Evolutionary conservation across 2,113 vertebrate genomes (phyloP).

Genomic region (Protobothrops mucrosquamatus): DNA sequence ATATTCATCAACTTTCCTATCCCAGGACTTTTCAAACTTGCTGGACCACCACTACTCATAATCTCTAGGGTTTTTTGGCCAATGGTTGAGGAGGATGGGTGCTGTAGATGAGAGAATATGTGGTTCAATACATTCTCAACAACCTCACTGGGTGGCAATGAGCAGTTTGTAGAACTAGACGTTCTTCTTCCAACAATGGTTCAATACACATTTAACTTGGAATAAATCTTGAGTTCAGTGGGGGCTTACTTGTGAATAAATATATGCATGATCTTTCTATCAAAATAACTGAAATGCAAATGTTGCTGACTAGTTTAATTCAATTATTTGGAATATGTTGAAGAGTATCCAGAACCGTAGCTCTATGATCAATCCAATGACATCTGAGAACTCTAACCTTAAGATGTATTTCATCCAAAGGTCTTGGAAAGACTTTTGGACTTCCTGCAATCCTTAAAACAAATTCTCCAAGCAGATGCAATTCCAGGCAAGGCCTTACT

Average conservation of each 20-base stretch:
- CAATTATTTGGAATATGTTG: background rate
- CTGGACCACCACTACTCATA: background rate
- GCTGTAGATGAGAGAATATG: background rate
- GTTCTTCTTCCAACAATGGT: background rate
- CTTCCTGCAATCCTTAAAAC: background rate
- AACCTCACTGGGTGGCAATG: background rate
- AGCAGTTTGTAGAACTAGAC: background rate
- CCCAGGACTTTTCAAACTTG: background rate
- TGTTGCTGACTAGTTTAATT: background rate
- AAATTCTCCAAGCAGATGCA: background rate
- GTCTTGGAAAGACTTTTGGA: background rate
- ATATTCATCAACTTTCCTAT: background rate
- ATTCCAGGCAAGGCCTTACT: background rate
- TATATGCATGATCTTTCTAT: background rate
- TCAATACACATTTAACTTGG: background rate
- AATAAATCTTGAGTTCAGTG: background rate
- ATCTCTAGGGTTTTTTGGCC: background rate
- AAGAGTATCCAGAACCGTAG: background rate
- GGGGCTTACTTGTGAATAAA: no score
- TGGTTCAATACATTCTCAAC: background rate
- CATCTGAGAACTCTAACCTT: background rate
- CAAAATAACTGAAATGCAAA: background rate
- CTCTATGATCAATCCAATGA: background rate
- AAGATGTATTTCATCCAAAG: background rate
- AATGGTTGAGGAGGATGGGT: background rate